Evolutionary conservation across 1,140 invertebrate genomes (phyloP).

Genomic region (Tetramorium parvispinum): DNA sequence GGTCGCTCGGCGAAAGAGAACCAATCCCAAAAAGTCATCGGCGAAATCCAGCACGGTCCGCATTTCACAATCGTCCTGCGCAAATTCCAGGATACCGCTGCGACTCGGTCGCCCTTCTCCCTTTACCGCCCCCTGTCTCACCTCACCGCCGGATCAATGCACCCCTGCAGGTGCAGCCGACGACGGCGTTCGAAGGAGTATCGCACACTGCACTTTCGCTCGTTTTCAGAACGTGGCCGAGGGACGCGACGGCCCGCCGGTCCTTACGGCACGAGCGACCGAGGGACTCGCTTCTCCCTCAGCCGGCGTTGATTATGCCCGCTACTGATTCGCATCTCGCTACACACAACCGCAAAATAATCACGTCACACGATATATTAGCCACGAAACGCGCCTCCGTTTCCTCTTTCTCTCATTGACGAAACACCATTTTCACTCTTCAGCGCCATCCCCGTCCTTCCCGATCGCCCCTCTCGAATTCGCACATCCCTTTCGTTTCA

Average conservation of each 20-base stretch:
- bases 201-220: constrained; percentile 46
- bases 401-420: constrained; percentile 17
- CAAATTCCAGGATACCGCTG: constrained; percentile 53
- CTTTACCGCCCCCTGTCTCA: constrained; percentile 46
- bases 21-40: constrained; percentile 15
- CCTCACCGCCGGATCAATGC: constrained; percentile 59
- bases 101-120: constrained; percentile 44
- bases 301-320: background rate
- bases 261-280: background rate
- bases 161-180: constrained; percentile 55
- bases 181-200: constrained; percentile 32
- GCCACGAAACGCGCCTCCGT: background rate
- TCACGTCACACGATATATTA: constrained; percentile 39
- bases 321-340: constrained; percentile 10
- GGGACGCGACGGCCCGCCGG: background rate
- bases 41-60: constrained; percentile 3
- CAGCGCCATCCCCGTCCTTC: background rate
- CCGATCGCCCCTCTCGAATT: constrained; percentile 3
- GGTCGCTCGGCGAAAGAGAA: background rate
- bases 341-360: constrained; percentile 17
- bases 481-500: constrained; percentile 5
- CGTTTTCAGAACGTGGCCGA: constrained; percentile 12
- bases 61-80: constrained; percentile 34
- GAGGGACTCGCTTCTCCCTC: background rate
- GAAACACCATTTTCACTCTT: constrained; percentile 10